Evolutionary conservation across 2,888 invertebrate species (phyloP).

Genomic region (Drosophila mulleri): DNA sequence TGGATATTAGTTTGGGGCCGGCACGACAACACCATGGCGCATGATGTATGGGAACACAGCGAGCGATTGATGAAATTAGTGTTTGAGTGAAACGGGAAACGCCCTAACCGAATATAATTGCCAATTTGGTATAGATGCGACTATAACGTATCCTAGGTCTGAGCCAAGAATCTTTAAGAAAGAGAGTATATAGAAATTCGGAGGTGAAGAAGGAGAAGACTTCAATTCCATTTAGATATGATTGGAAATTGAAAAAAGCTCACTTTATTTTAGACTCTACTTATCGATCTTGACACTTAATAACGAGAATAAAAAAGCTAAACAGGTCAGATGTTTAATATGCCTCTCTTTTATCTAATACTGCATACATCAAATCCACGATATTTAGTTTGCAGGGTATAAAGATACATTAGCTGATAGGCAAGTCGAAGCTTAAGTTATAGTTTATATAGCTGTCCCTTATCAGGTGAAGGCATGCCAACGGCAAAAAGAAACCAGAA

Average conservation of each 20-base stretch:
- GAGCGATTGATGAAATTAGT: slow-evolving; percentile 47
- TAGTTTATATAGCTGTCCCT: slow-evolving; percentile 31
- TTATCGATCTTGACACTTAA: no score
- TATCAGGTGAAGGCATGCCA: slow-evolving; percentile 28
- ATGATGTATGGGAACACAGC: slow-evolving; percentile 43
- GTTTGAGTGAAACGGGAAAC: slow-evolving; percentile 17
- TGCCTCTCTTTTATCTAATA: background rate
- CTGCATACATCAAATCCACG: background rate
- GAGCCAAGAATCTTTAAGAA: background rate
- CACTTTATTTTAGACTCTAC: no score
- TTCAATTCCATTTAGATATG: background rate
- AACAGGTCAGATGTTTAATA: background rate
- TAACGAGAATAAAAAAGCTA: no score
- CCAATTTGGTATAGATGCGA: background rate
- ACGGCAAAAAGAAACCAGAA: background rate
- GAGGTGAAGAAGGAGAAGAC: background rate
- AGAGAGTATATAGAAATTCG: background rate
- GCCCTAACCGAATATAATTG: slow-evolving; percentile 9
- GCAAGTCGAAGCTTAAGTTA: slow-evolving; percentile 21
- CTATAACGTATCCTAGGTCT: background rate
- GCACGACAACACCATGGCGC: slow-evolving; percentile 19
- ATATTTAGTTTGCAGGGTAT: slow-evolving; percentile 1
- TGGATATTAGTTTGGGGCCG: slow-evolving; percentile 37
- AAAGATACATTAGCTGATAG: slow-evolving; percentile 31
- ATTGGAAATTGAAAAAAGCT: background rate